phyloP scores from a whole-genome alignment of 2,888 invertebrate species.

The Clunio marinus region DNA sequence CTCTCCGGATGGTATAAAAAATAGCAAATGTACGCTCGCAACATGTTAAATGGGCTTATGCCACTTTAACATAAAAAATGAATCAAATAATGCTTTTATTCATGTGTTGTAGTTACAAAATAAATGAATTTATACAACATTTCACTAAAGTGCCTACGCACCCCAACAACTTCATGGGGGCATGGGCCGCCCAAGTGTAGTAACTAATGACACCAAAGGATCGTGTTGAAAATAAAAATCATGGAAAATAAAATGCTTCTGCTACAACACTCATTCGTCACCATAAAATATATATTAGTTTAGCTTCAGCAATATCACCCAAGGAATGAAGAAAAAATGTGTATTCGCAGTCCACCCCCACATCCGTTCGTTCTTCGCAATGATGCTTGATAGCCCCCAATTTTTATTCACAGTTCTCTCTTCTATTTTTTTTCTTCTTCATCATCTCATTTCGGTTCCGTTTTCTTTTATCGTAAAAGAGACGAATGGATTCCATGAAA shows the following conservation, averaged over 20 bases:
- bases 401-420: background rate
- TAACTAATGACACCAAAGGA: constrained; percentile 34
- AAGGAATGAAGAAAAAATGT: background rate
- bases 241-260: constrained; percentile 20
- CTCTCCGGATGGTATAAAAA: constrained; percentile 2
- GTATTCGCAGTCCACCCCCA: background rate
- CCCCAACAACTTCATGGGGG: too few species aligned
- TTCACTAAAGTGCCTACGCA: background rate
- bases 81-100: constrained; percentile 34
- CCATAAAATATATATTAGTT: constrained; percentile 36
- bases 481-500: constrained; percentile 28
- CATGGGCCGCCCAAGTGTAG: background rate
- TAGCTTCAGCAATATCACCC: background rate
- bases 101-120: constrained; percentile 31
- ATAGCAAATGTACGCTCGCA: constrained; percentile 35
- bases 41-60: constrained; percentile 34
- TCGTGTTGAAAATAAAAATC: constrained; percentile 37
- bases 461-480: background rate
- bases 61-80: constrained; percentile 37
- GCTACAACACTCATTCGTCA: constrained; percentile 32
- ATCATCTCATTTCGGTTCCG: too few species aligned
- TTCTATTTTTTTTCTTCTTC: background rate
- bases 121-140: constrained; percentile 30
- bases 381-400: background rate
- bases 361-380: too few species aligned